A percentile compares a stretch with the other conserved stretches of the same genome.
Evolutionary conservation across 2,797 vertebrate species (phyloP).

Genomic region (Lagodon rhomboides): DNA sequence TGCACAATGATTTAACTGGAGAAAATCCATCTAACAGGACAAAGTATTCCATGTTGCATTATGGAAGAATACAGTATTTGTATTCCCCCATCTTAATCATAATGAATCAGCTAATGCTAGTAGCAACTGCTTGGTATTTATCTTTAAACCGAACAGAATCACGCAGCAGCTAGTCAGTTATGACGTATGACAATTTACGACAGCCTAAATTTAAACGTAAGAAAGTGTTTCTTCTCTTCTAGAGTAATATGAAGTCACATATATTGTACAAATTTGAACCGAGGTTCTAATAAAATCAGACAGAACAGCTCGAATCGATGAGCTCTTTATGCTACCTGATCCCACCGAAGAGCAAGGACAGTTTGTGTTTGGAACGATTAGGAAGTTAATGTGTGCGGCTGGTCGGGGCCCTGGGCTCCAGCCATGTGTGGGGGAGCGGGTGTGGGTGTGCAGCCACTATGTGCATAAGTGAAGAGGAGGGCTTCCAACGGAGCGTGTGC

Average conservation of each 20-base stretch:
- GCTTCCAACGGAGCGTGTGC: conserved; percentile 62
- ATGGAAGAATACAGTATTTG: background rate
- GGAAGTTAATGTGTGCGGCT: conserved; percentile 36
- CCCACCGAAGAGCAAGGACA: conserved; percentile 29
- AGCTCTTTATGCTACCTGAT: background rate
- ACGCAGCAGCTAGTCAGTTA: background rate
- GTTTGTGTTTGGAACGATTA: conserved; percentile 47
- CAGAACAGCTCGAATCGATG: background rate
- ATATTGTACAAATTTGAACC: background rate
- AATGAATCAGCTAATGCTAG: conserved; percentile 6
- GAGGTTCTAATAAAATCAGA: background rate
- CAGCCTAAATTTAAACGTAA: too few species aligned
- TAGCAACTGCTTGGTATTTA: background rate
- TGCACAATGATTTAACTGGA: background rate
- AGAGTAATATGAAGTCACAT: background rate
- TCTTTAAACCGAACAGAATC: background rate
- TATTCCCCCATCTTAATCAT: background rate
- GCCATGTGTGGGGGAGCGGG: conserved; percentile 58
- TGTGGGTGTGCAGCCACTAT: conserved; percentile 47
- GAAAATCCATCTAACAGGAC: background rate
- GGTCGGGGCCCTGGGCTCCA: conserved; percentile 45
- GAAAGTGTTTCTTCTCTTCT: background rate
- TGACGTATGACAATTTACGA: background rate
- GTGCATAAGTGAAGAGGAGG: conserved; percentile 56
- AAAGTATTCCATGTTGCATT: background rate